A percentile compares a stretch with the other conserved stretches of the same genome.
Conservation (phyloP, 2,113 vertebrate genomes). For the Gymnocephalus cernua region DNA sequence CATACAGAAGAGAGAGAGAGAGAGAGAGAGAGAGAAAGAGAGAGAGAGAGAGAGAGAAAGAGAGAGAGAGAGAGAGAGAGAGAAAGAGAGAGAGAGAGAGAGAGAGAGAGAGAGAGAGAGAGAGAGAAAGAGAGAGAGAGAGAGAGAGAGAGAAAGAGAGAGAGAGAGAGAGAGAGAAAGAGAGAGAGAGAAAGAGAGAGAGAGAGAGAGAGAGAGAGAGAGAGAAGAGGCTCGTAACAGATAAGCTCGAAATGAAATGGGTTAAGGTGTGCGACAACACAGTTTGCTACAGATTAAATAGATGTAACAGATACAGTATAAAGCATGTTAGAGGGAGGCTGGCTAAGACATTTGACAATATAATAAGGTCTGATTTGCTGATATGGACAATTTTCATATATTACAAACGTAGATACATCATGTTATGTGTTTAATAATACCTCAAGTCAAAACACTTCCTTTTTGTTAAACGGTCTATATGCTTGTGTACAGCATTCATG, state of each 20-base stretch:
- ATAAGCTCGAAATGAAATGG: conserved; percentile 34
- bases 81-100: conserved; percentile 38
- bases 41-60: conserved; percentile 26
- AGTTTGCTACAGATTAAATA: conserved; percentile 31
- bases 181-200: conserved; percentile 43
- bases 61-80: conserved; percentile 25
- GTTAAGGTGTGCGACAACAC: conserved; percentile 28
- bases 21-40: conserved; percentile 40
- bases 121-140: conserved; percentile 61
- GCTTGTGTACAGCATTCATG: not conserved
- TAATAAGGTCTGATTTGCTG: conserved; percentile 34
- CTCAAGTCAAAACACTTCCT: conserved; percentile 23
- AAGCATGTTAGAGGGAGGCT: conserved; percentile 16
- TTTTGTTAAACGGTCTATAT: conserved; percentile 8
- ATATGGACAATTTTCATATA: conserved; percentile 18
- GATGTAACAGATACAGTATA: conserved; percentile 29
- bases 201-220: conserved; percentile 23
- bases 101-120: conserved; percentile 26
- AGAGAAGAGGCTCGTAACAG: conserved; percentile 36
- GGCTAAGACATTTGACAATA: conserved; percentile 33
- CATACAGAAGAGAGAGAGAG: conserved; percentile 43
- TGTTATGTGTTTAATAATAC: conserved; percentile 48
- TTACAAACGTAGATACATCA: not conserved
- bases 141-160: conserved; percentile 36
- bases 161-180: conserved; percentile 52